Percentiles rank a stretch among this genome's conserved stretches.
phyloP scores from a whole-genome alignment of 2,113 vertebrate species.

The Geococcyx californianus region DNA sequence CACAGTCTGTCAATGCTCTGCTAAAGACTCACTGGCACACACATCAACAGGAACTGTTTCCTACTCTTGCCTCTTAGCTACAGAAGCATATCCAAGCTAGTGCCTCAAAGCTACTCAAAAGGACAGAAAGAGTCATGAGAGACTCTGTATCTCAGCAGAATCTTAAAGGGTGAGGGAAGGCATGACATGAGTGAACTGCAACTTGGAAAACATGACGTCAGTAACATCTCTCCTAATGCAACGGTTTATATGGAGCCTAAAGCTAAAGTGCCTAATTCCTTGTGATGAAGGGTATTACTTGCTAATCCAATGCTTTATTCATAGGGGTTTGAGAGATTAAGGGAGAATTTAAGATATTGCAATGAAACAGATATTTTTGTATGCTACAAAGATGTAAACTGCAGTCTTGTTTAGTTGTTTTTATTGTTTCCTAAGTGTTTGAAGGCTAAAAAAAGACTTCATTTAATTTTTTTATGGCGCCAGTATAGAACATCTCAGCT shows the following conservation, averaged over 20 bases:
- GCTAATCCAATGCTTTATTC: constrained; percentile 62
- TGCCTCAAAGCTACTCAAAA: neutral
- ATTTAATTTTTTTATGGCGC: neutral
- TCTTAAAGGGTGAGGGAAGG: neutral
- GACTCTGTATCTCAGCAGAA: neutral
- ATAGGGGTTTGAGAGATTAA: constrained; percentile 52
- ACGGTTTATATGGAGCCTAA: neutral
- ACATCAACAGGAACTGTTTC: neutral
- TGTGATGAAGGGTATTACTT: constrained; percentile 48
- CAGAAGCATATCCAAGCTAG: neutral
- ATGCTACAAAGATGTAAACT: neutral
- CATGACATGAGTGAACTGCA: neutral
- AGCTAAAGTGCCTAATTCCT: constrained; percentile 56
- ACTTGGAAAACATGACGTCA: constrained; percentile 31
- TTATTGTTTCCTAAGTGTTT: constrained; percentile 9
- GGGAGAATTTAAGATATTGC: constrained; percentile 34
- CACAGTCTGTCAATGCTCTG: neutral
- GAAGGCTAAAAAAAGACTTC: constrained; percentile 35
- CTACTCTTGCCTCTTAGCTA: neutral
- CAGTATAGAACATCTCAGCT: neutral
- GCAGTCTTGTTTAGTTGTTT: neutral
- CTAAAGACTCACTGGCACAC: neutral
- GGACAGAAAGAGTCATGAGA: neutral
- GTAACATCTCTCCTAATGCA: constrained; percentile 9
- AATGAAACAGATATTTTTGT: constrained; percentile 48